phyloP scores from a whole-genome alignment of 2,888 invertebrate species.

The Yponomeuta plumbellus region DNA sequence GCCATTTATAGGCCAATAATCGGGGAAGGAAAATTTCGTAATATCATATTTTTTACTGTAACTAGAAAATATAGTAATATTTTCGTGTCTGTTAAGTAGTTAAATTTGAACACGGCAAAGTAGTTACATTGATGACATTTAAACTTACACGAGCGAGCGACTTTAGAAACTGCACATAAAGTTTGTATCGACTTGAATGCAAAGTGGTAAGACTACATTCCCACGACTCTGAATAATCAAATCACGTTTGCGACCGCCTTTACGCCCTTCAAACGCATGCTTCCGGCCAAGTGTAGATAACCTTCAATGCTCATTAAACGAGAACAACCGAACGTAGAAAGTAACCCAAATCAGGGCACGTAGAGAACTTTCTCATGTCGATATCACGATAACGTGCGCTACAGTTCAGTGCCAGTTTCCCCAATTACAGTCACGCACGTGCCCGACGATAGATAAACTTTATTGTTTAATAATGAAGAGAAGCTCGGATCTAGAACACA shows the following conservation, averaged over 20 bases:
- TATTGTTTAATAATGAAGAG: slow-evolving; percentile 7
- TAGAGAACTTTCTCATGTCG: slow-evolving; percentile 48
- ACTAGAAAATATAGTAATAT: no score
- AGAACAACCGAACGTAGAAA: slow-evolving; percentile 35
- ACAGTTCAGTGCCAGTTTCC: neutral
- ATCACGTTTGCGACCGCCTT: slow-evolving; percentile 37
- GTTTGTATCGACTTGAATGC: neutral
- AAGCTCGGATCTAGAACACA: neutral
- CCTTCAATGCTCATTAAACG: slow-evolving; percentile 33
- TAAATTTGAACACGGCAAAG: neutral
- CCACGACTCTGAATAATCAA: slow-evolving; percentile 22
- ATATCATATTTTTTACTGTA: no score
- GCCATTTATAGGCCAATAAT: no score
- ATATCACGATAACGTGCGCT: slow-evolving; percentile 24
- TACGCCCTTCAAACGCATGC: slow-evolving; percentile 11
- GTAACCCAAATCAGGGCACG: slow-evolving; percentile 42
- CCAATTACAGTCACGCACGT: slow-evolving; percentile 13
- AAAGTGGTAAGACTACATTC: neutral
- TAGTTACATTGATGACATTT: neutral
- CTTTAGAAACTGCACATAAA: neutral
- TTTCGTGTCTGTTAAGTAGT: no score
- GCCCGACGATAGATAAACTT: slow-evolving; percentile 2
- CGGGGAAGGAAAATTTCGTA: no score
- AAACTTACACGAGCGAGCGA: neutral
- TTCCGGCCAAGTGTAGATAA: slow-evolving; percentile 18